These are phyloP conservation scores for Drosophila neocordata DNA, from an alignment of 1,140 invertebrate species.

Conservation along the genomic window DNA sequence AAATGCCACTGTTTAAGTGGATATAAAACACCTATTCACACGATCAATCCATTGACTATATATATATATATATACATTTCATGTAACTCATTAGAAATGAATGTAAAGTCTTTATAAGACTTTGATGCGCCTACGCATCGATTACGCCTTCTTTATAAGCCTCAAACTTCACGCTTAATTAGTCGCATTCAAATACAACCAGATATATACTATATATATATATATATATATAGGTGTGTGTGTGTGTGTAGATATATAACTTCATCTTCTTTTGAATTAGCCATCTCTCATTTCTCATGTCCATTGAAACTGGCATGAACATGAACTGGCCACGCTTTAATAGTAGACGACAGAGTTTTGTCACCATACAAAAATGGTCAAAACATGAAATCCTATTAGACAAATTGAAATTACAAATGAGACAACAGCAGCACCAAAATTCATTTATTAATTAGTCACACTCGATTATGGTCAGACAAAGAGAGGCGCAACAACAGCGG, in stretches of 20 bases:
- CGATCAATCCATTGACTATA: neutral
- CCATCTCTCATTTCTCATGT: constrained; percentile 4
- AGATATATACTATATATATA: neutral
- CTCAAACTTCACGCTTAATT: constrained; percentile 74
- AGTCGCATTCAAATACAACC: constrained; percentile 39
- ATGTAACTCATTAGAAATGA: neutral
- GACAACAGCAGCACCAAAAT: constrained; percentile 75
- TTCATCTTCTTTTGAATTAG: constrained; percentile 14
- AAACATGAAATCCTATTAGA: constrained; percentile 81
- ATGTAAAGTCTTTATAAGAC: neutral
- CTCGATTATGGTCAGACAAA: constrained; percentile 75
- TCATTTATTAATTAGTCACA: constrained; percentile 81
- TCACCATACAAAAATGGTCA: constrained; percentile 69
- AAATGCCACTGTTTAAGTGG: too few relatives aligned
- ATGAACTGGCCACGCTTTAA: constrained; percentile 16
- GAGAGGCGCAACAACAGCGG: constrained; percentile 38
- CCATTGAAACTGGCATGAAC: neutral
- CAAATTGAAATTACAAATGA: constrained; percentile 81
- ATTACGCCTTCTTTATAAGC: constrained; percentile 57
- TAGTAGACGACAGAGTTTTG: constrained; percentile 35
- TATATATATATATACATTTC: too few relatives aligned
- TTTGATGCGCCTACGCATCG: constrained; percentile 49
- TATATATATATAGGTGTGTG: neutral
- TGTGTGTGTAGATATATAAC: neutral
- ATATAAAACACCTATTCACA: neutral